phyloP scores from a whole-genome alignment of 2,113 vertebrate genomes.

The Mus musculus region GRCm39 chr19:25577001-25577500 shows the following conservation, averaged over 20 bases:
- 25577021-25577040: neutral
- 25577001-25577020: conserved; percentile 60
- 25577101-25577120: conserved; percentile 58
- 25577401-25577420: neutral
- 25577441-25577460: conserved; percentile 60
- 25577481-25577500: conserved; percentile 1
- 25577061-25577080: neutral
- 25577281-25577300: conserved; percentile 72
- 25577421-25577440: neutral
- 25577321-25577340: conserved; percentile 62
- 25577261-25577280: conserved; percentile 71
- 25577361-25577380: conserved; percentile 75
- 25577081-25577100: conserved; percentile 11
- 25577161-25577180: conserved; percentile 40
- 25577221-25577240: conserved; percentile 6
- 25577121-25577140: neutral
- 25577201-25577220: neutral
- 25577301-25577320: conserved; percentile 77
- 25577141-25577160: neutral
- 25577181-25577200: neutral
- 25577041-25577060: conserved; percentile 7
- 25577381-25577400: conserved; percentile 56
- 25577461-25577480: conserved; percentile 31
- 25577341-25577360: conserved; percentile 73
- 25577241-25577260: conserved; percentile 59